Evolutionary conservation across 2,888 invertebrate genomes (phyloP).

Genomic region (Tipula helvola): DNA sequence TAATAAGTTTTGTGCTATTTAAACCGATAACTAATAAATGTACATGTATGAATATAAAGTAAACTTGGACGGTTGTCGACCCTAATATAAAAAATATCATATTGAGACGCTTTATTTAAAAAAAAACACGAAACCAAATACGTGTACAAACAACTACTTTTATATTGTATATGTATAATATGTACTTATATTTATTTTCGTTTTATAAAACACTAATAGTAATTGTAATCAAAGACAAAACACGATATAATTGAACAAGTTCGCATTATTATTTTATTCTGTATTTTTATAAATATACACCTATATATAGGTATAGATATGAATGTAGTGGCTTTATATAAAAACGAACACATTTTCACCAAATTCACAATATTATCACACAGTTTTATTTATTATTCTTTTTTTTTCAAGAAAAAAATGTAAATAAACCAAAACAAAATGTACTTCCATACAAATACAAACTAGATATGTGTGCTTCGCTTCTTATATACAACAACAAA

Average conservation of each 20-base stretch:
- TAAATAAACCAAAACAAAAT: neutral
- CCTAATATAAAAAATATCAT: neutral
- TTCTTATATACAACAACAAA: neutral
- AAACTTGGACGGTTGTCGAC: neutral
- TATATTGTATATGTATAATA: neutral
- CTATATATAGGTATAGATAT: neutral
- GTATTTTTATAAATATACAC: neutral
- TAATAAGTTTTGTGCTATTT: neutral
- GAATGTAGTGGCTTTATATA: neutral
- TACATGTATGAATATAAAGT: neutral
- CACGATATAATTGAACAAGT: neutral
- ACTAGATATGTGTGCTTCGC: neutral
- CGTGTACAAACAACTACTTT: neutral
- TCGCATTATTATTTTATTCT: neutral
- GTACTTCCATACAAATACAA: neutral
- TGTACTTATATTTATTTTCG: neutral
- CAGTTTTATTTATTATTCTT: neutral
- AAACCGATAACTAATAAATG: neutral
- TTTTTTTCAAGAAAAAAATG: neutral
- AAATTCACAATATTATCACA: neutral
- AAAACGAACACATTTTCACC: neutral
- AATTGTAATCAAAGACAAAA: conserved; percentile 4
- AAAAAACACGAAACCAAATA: neutral
- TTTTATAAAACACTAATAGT: neutral
- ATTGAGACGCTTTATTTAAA: neutral